A percentile compares a stretch with the other conserved stretches of the same genome.
phyloP scores from a whole-genome alignment of 2,113 vertebrate genomes.

The Apteryx mantelli region DNA sequence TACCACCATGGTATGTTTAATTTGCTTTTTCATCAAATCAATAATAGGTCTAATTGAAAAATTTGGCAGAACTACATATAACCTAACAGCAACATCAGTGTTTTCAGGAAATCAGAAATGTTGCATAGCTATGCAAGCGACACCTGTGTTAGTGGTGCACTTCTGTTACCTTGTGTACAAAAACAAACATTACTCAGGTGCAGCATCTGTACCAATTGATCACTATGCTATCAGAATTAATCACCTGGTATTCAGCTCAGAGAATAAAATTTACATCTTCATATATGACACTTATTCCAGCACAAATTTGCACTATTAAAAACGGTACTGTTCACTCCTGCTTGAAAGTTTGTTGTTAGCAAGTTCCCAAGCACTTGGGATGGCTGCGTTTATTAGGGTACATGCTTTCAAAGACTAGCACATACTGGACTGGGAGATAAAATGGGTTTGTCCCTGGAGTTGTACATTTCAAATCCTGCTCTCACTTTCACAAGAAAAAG shows the following conservation, averaged over 20 bases:
- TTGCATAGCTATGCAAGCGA: conserved; percentile 27
- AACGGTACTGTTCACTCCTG: background rate
- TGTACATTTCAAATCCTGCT: background rate
- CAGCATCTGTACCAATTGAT: conserved; percentile 77
- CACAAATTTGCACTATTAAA: background rate
- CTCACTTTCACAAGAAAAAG: background rate
- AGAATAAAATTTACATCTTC: conserved; percentile 82
- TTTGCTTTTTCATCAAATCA: conserved; percentile 82
- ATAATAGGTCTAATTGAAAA: conserved; percentile 81
- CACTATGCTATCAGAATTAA: conserved; percentile 75
- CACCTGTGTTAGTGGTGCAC: conserved; percentile 72
- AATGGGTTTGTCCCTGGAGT: background rate
- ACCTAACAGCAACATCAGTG: conserved; percentile 52
- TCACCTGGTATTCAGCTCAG: conserved; percentile 72
- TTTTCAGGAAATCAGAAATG: conserved; percentile 59
- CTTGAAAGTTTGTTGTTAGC: background rate
- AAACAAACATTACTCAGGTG: conserved; percentile 78
- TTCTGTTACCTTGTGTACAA: conserved; percentile 38
- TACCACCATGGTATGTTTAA: conserved; percentile 77
- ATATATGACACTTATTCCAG: conserved; percentile 59
- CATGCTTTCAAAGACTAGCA: background rate
- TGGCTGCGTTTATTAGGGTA: background rate
- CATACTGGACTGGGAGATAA: background rate
- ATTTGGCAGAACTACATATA: conserved; percentile 76
- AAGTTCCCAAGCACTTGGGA: background rate